Conservation (phyloP, 2,888 invertebrate genomes). For the Epinotia demarniana region DNA sequence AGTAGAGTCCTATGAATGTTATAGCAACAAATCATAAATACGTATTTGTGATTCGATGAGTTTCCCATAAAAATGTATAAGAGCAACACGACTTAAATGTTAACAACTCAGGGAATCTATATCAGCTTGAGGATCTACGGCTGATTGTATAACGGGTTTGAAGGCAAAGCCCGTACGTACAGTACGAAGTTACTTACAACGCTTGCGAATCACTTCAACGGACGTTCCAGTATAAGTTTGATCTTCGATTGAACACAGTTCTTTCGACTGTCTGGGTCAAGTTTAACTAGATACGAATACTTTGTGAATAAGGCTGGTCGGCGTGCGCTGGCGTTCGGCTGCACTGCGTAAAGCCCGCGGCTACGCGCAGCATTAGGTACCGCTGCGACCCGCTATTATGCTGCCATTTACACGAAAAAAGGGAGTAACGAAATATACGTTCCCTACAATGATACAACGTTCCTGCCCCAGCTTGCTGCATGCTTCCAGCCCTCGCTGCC, state of each 20-base stretch:
- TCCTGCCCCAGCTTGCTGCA: background rate
- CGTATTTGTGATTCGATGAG: background rate
- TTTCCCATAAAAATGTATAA: background rate
- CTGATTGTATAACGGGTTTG: constrained; percentile 42
- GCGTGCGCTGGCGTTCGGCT: constrained; percentile 49
- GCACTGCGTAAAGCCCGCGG: constrained; percentile 56
- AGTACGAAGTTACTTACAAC: background rate
- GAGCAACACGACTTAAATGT: constrained; percentile 19
- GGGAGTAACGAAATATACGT: constrained; percentile 26
- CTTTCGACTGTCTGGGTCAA: background rate
- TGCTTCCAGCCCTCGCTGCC: constrained; percentile 60
- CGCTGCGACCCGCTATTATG: constrained; percentile 65
- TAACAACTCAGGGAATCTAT: constrained; percentile 2
- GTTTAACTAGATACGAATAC: background rate
- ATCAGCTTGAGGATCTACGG: constrained; percentile 15
- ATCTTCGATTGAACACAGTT: background rate
- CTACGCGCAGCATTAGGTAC: constrained; percentile 47
- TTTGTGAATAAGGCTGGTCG: constrained; percentile 45
- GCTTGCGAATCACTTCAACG: background rate
- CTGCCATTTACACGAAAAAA: constrained; percentile 45
- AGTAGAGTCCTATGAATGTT: background rate
- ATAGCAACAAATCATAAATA: background rate
- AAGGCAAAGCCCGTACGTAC: constrained; percentile 57
- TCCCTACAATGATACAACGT: constrained; percentile 14
- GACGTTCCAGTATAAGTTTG: background rate